These are phyloP conservation scores for Montipora efflorescens DNA, from an alignment of 64 coral and sea anemone species.

Conservation along the genomic window DNA sequence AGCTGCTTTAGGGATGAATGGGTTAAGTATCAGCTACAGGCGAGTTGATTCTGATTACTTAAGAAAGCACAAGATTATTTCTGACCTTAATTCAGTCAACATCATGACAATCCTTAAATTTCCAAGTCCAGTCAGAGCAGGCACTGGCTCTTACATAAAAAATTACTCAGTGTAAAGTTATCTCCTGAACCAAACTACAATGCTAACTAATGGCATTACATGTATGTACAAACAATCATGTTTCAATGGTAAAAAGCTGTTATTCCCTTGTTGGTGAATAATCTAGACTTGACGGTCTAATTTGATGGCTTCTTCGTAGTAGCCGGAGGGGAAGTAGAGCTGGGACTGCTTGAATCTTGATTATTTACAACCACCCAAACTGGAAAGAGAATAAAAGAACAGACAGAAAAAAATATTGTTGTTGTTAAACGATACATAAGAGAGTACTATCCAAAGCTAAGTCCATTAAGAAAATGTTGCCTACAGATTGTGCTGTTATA, in stretches of 20 bases:
- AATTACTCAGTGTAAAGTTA: not conserved
- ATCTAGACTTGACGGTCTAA: not conserved
- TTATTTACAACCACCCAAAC: constrained; percentile 23
- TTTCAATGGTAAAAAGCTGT: not conserved
- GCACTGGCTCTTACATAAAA: not conserved
- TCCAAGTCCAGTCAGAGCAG: accelerated
- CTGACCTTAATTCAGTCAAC: no score
- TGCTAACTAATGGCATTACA: not conserved
- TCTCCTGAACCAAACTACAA: not conserved
- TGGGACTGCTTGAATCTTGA: no score
- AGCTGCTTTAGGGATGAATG: no score
- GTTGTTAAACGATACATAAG: no score
- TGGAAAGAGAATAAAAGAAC: not conserved
- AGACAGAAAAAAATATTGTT: not conserved
- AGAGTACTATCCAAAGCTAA: no score
- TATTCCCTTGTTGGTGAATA: not conserved
- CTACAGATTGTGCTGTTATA: no score
- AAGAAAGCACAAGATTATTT: no score
- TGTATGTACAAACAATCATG: not conserved
- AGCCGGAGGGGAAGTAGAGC: no score
- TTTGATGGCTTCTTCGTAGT: not conserved
- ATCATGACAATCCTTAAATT: no score
- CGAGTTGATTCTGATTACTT: no score
- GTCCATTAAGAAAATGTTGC: no score
- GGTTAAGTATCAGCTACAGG: no score